Evolutionary conservation across 2,888 invertebrate species (phyloP).

Genomic region (Seira ritae): DNA sequence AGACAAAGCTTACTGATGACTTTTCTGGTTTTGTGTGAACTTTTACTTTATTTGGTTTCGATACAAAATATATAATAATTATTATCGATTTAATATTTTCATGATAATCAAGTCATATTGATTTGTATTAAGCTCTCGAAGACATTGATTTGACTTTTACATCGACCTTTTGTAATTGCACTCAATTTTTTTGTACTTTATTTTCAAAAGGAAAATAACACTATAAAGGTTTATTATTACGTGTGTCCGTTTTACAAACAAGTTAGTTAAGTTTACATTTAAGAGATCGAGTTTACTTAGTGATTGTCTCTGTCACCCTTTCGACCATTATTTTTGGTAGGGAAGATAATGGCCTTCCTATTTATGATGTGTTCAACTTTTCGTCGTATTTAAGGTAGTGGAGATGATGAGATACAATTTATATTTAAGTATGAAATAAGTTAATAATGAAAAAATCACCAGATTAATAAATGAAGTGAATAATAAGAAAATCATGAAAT

Average conservation of each 20-base stretch:
- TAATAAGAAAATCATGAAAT: conserved; percentile 32
- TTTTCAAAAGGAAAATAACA: background rate
- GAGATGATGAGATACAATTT: background rate
- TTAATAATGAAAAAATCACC: conserved; percentile 25
- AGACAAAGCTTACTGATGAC: too few species aligned
- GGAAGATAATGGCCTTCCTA: conserved; percentile 60
- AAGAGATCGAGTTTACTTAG: background rate
- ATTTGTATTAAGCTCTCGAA: too few species aligned
- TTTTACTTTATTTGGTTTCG: too few species aligned
- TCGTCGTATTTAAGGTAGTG: conserved; percentile 39
- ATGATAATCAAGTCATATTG: too few species aligned
- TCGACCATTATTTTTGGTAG: conserved; percentile 47
- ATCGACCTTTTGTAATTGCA: background rate
- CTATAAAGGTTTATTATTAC: background rate
- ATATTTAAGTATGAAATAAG: conserved; percentile 40
- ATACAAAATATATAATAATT: too few species aligned
- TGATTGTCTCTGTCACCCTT: conserved; percentile 5
- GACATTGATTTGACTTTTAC: conserved; percentile 3
- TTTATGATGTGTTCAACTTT: conserved; percentile 59
- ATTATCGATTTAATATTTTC: too few species aligned
- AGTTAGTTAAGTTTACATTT: background rate
- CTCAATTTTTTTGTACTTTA: background rate
- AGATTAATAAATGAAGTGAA: conserved; percentile 27
- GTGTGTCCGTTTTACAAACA: background rate
- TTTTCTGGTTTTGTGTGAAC: too few species aligned